Base-by-base conservation (phyloP, 2,888 invertebrate genomes). In the Hypomecis atomaria region DNA sequence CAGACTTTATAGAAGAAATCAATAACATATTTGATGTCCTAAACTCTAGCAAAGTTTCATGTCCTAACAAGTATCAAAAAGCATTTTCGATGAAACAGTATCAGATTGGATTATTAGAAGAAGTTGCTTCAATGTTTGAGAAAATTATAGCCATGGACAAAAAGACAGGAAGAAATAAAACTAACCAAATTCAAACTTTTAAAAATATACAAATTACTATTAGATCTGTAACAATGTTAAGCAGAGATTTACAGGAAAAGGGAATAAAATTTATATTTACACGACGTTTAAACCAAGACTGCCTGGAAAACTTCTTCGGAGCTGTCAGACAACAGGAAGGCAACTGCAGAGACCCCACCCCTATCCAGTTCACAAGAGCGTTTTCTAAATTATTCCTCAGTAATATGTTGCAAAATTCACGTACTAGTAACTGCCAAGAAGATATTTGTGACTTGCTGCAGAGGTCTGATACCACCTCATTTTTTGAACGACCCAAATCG, bases 1-100 rank as follows among this genome's bases (percentile, higher is more conserved):
- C 36, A 8, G n/a, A 54, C n/a, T 54, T 54, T 7, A 44, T 54
- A 6, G 34, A 54, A 54, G 34, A 11, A n/a, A 44, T 54, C 9
- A 54, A 54, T 36, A 11, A 54, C 36, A 34, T 54, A 54, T 54
- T 54, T 44, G 54, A 54, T 54, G 34, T 54, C 10, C 54, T 54
- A 5, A 56, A 56, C 10, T 56, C 45, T 9, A 47, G 13, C 10
- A 47, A 54, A 44, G 2, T 54, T n/a, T 34, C 2, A 44, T 43
- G 36, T 54, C 34, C 43, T 5, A 54, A 44, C 36, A 44, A 44
- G n/a, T 36, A 11, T 44, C 33, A 44, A n/a, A 44, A 34, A 34
- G 54, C 54, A 36, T 54, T 54, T 9, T 34, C 54, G 23, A 9
- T 44, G 34, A 44, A n/a, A 11, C n/a, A n/a, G 11, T n/a, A 43